Evolutionary conservation across 2,797 vertebrate genomes (phyloP), one percentile per base, ranked within the genome.

Genomic region (Brachymystax lenok): DNA sequence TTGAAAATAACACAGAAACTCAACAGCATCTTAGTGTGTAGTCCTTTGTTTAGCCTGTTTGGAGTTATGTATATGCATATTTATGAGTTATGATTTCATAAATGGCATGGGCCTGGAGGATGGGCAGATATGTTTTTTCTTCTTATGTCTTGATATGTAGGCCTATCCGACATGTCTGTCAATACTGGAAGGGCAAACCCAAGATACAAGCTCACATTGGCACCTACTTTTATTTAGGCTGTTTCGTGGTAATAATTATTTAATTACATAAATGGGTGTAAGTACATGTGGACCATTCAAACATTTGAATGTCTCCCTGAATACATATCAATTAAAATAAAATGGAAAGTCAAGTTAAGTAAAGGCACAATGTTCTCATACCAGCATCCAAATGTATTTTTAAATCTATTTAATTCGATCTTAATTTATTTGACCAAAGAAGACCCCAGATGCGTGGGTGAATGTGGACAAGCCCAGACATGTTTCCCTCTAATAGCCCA

Each of bases 401-500:
- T 73, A 77, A 82, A 83, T 88, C 77, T 67, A 66, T 76, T 89
- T 84, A 88, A 90, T 82, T 85, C 90, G 82, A 82, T 83, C 84
- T 46, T 87, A 84, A 88, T 92, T 76, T 89, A 89, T 92, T 87
- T 87, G 79, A 71, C 33, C 77, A 82, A 88, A 88, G 84, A 81
- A 83, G 82, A 79, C 85, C 90, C 83, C 85, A 80, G 88, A 85
- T 89, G 88, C 86, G 82, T 82, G 88, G 84, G 84, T 86, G 84
- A 85, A 86, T 82, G 84, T 46, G 86, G 89, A 90, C 91, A 87
- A 89, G 92, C 87, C 92, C 89, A 88, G 90, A 87, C 90, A 89
- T 90, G 91, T 91, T 89, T 86, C 87, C 85, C 91, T 59, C 86
- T 92, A 91, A 92, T 91, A 85, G 88, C 82, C 84, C 93, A 93